Conservation (phyloP, 2,113 vertebrate genomes). For the Mobula birostris region DNA sequence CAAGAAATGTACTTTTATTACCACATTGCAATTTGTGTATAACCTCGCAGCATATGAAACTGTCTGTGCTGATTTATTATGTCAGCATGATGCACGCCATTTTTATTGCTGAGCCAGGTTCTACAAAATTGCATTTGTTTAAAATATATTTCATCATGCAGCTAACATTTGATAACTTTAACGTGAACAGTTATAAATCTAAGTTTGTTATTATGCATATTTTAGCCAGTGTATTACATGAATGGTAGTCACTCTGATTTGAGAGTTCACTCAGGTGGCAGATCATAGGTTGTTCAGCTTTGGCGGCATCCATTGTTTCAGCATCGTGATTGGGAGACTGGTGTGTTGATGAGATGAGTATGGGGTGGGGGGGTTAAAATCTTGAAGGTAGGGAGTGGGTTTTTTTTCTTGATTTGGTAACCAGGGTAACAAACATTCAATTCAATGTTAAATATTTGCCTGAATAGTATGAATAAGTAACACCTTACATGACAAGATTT, state of each 20-base stretch:
- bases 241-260: background rate
- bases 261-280: background rate
- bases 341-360: background rate
- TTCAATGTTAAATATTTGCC: background rate
- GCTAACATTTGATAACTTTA: slow-evolving; percentile 14
- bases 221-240: background rate
- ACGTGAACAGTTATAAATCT: background rate
- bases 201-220: background rate
- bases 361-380: too few species aligned
- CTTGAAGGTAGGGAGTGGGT: too few species aligned
- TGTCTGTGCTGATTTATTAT: background rate
- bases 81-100: background rate
- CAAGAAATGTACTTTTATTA: slow-evolving; percentile 25
- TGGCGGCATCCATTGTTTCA: background rate
- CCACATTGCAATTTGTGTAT: background rate
- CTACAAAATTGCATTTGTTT: slow-evolving; percentile 30
- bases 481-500: background rate
- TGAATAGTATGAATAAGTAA: background rate
- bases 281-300: background rate
- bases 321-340: background rate
- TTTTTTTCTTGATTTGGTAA: background rate
- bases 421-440: background rate
- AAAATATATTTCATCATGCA: slow-evolving; percentile 28
- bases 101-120: slow-evolving; percentile 21
- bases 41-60: slow-evolving; percentile 15